Conservation (phyloP, 1,140 invertebrate species). For the Caenorhabditis tropicalis region DNA sequence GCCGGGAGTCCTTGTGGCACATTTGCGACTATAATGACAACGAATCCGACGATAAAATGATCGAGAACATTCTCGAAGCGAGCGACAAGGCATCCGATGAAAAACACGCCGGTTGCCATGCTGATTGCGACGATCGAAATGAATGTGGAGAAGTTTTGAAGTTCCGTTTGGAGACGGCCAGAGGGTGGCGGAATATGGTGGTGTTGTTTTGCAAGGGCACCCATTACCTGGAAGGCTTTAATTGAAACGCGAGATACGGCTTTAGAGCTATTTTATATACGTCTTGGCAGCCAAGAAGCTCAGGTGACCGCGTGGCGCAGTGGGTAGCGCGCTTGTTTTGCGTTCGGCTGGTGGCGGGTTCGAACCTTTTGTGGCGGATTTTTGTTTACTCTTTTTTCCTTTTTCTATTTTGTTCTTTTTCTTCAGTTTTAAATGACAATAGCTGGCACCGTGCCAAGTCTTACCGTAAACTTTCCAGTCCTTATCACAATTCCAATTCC, state of each 20-base stretch:
- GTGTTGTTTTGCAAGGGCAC: slow-evolving; percentile 66
- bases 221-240: slow-evolving; percentile 64
- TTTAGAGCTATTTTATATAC: slow-evolving; percentile 6
- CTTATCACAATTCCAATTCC: slow-evolving; percentile 69
- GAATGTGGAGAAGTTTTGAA: slow-evolving; percentile 70
- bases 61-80: slow-evolving; percentile 68
- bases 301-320: no score
- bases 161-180: slow-evolving; percentile 63
- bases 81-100: slow-evolving; percentile 67
- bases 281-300: no score
- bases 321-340: no score
- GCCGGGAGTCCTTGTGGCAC: slow-evolving; percentile 83
- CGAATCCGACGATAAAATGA: slow-evolving; percentile 71
- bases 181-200: slow-evolving; percentile 60
- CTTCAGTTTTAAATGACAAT: no score
- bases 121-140: slow-evolving; percentile 66
- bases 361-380: no score
- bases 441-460: no score
- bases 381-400: no score
- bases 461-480: slow-evolving; percentile 69
- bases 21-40: slow-evolving; percentile 71
- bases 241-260: no score
- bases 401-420: no score
- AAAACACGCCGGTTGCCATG: slow-evolving; percentile 68
- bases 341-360: no score